phyloP scores from a whole-genome alignment of 2,797 vertebrate species.

The Poeciliopsis turneri region DNA sequence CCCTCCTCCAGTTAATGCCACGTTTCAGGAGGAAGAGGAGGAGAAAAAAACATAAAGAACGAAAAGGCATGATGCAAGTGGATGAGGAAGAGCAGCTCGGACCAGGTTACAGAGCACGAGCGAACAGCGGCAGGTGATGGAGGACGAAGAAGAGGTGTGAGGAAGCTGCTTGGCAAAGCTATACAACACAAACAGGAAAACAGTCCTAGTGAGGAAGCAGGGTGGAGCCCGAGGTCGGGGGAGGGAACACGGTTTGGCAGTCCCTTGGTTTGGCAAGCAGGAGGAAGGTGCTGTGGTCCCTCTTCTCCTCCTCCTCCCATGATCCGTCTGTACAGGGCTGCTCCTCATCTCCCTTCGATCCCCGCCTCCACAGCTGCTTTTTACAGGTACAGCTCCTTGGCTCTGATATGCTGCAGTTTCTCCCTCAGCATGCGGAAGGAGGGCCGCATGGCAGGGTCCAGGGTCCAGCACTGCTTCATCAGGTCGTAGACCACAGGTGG shows the following conservation, averaged over 20 bases:
- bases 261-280: conserved; percentile 54
- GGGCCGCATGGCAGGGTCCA: conserved; percentile 87
- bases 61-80: conserved; percentile 8
- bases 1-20: conserved; percentile 76
- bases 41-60: conserved; percentile 17
- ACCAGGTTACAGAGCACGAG: conserved; percentile 19
- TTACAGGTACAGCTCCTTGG: conserved; percentile 93
- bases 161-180: conserved; percentile 65
- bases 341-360: background rate
- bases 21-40: conserved; percentile 53
- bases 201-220: conserved; percentile 63
- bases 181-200: conserved; percentile 72
- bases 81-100: conserved; percentile 32
- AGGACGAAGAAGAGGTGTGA: conserved; percentile 48
- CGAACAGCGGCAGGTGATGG: conserved; percentile 45
- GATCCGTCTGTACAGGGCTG: conserved; percentile 43
- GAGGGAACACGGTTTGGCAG: conserved; percentile 45
- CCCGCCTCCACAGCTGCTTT: conserved; percentile 42
- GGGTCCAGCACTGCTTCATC: conserved; percentile 98
- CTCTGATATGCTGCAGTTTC: conserved; percentile 94
- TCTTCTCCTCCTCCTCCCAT: background rate
- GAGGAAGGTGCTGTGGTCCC: conserved; percentile 57
- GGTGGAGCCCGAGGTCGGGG: conserved; percentile 14
- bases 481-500: conserved; percentile 90
- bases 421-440: conserved; percentile 93